Conservation (phyloP, 2,797 vertebrate species). For the Phaenicophaeus curvirostris region DNA sequence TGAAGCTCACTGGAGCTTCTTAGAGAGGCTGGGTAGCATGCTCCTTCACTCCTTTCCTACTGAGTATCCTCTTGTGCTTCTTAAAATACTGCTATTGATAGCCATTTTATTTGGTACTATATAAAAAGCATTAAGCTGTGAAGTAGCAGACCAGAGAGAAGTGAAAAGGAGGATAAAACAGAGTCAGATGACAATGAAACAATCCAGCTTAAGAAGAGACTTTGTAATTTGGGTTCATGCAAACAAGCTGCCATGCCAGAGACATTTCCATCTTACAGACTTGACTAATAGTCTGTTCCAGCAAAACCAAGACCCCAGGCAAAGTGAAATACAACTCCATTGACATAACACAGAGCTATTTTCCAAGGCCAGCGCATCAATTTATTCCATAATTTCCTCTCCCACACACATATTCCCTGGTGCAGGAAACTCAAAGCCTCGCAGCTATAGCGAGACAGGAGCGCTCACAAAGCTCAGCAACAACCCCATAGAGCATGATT, state of each 20-base stretch:
- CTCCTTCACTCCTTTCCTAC: neutral
- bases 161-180: no score
- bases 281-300: neutral
- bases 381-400: neutral
- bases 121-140: neutral
- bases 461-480: neutral
- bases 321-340: neutral
- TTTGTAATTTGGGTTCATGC: neutral
- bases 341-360: neutral
- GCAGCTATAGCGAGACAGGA: neutral
- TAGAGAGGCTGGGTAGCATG: neutral
- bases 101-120: neutral
- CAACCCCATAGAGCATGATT: neutral
- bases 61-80: neutral
- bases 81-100: neutral
- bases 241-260: neutral
- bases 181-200: neutral
- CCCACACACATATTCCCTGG: neutral
- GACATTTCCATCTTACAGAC: neutral
- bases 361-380: neutral
- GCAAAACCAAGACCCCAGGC: slow-evolving; percentile 18
- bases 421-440: neutral
- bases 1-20: neutral
- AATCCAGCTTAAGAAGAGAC: neutral
- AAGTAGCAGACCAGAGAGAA: neutral